Evolutionary conservation across 2,113 vertebrate genomes (phyloP).

Genomic region (Gobio gobio): DNA sequence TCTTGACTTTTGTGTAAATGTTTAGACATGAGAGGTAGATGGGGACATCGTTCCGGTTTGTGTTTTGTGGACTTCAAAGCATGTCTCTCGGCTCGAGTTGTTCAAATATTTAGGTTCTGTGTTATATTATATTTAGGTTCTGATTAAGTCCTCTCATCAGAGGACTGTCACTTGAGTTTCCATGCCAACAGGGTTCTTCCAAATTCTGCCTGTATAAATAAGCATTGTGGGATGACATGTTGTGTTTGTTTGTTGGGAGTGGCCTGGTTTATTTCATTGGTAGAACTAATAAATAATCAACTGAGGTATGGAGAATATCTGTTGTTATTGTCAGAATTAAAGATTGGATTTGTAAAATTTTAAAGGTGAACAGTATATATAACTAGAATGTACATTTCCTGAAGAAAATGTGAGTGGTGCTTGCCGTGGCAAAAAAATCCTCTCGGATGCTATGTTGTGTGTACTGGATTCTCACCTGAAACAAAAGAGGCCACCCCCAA

Average conservation of each 20-base stretch:
- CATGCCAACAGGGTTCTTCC: slow-evolving; percentile 45
- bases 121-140: neutral
- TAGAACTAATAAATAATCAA: slow-evolving; percentile 51
- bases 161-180: slow-evolving; percentile 58
- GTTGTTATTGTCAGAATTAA: neutral
- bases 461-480: no score
- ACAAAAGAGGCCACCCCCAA: no score
- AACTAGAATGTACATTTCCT: no score
- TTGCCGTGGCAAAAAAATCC: no score
- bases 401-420: no score
- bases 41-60: slow-evolving; percentile 56
- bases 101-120: slow-evolving; percentile 76
- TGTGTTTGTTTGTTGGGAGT: slow-evolving; percentile 47
- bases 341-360: neutral
- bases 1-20: slow-evolving; percentile 70
- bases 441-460: no score
- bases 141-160: slow-evolving; percentile 24
- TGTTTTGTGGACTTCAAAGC: slow-evolving; percentile 54
- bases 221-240: slow-evolving; percentile 48
- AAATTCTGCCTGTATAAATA: slow-evolving; percentile 52
- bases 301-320: neutral
- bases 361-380: neutral
- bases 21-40: slow-evolving; percentile 66
- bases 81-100: slow-evolving; percentile 8
- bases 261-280: slow-evolving; percentile 55